A percentile compares a stretch with the other conserved stretches of the same genome.
Conservation (phyloP, 2,113 vertebrate genomes). For the Pipra filicauda region DNA sequence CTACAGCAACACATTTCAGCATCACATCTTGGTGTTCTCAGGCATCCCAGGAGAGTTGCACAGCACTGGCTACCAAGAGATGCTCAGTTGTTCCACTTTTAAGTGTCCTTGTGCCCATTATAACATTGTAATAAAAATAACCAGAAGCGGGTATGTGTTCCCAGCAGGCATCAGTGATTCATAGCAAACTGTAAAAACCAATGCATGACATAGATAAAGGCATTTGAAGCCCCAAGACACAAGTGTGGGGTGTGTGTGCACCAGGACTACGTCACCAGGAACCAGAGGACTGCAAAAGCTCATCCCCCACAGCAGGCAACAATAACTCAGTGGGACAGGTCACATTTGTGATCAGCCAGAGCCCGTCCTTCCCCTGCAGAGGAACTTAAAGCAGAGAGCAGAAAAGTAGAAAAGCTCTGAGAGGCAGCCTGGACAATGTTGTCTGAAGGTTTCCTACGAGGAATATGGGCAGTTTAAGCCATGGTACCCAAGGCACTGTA, state of each 20-base stretch:
- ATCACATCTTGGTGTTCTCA: not conserved
- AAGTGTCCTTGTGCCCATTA: constrained; percentile 62
- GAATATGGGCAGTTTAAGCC: not conserved
- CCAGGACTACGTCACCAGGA: not conserved
- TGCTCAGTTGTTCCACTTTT: constrained; percentile 48
- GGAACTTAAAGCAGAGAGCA: not conserved
- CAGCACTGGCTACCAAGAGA: constrained; percentile 23
- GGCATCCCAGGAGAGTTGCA: constrained; percentile 15
- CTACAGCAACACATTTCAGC: not conserved
- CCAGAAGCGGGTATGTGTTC: constrained; percentile 45
- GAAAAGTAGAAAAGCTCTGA: not conserved
- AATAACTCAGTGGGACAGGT: constrained; percentile 30
- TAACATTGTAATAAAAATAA: constrained; percentile 69
- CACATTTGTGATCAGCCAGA: not conserved
- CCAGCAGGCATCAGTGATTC: constrained; percentile 65
- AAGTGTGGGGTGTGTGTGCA: not conserved
- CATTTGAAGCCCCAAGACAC: constrained; percentile 61
- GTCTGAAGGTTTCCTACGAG: not conserved
- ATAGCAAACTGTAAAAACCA: constrained; percentile 51
- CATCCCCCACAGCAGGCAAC: not conserved
- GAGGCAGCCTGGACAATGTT: not conserved
- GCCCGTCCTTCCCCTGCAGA: not conserved
- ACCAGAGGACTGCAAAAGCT: not conserved
- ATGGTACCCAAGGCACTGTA: not conserved
- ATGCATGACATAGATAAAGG: constrained; percentile 59